Percentiles rank a stretch among this genome's conserved stretches.
Conservation (phyloP, 2,113 vertebrate genomes). For the Tyrannus savana region DNA sequence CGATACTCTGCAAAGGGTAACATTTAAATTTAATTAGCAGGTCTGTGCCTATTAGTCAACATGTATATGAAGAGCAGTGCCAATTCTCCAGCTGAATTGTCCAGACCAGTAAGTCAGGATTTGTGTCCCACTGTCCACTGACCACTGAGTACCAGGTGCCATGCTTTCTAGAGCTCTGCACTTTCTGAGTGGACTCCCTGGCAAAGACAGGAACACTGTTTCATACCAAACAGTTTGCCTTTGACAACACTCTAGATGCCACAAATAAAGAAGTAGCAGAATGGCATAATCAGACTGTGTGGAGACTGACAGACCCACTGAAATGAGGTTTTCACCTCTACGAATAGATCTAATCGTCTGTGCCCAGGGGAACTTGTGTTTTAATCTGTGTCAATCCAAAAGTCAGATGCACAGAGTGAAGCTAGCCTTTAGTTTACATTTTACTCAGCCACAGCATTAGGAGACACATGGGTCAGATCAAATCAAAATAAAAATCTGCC, state of each 20-base stretch:
- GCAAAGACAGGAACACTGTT: neutral
- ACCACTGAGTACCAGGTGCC: neutral
- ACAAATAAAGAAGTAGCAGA: neutral
- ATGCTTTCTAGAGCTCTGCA: neutral
- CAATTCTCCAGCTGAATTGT: neutral
- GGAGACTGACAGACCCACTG: neutral
- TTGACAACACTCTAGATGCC: neutral
- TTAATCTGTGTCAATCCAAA: neutral
- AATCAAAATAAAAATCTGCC: neutral
- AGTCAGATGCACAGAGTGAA: neutral
- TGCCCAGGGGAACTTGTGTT: neutral
- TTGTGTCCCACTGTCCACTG: neutral
- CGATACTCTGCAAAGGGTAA: neutral
- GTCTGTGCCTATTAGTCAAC: neutral
- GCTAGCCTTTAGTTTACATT: neutral
- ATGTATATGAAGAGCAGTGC: neutral
- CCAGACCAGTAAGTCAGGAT: neutral
- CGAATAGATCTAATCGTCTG: neutral
- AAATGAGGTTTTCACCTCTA: neutral
- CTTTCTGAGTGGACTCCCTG: neutral
- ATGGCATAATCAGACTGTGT: neutral
- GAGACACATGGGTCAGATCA: neutral
- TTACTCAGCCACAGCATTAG: neutral
- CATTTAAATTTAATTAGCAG: neutral
- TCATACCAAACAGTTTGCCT: neutral